Conservation (phyloP, 1,140 invertebrate species). For the Lasaia peninsularis region DNA sequence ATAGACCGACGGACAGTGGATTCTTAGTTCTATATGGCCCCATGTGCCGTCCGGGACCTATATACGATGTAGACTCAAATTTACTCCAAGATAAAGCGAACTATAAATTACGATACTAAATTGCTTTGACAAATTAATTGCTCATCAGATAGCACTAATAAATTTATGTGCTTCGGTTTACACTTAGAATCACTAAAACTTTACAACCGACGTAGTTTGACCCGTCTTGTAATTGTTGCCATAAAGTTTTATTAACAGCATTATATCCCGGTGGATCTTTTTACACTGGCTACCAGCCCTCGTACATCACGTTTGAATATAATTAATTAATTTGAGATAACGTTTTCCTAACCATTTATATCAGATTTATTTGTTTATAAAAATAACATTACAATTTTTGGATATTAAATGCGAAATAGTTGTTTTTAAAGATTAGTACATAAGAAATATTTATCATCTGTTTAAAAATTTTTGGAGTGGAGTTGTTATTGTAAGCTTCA, state of each 20-base stretch:
- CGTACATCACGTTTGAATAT: conserved; percentile 11
- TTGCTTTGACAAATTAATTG: conserved; percentile 33
- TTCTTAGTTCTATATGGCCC: no score
- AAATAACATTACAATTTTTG: no score
- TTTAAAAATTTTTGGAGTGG: no score
- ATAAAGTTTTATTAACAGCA: background rate
- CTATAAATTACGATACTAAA: conserved; percentile 18
- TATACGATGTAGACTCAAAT: background rate
- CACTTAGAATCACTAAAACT: conserved; percentile 9
- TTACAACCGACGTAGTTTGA: conserved; percentile 8
- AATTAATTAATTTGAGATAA: conserved; percentile 20
- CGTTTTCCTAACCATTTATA: background rate
- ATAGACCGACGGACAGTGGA: no score
- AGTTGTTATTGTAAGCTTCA: no score
- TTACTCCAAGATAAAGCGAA: conserved; percentile 1
- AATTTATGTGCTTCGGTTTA: conserved; percentile 27
- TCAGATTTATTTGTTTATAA: no score
- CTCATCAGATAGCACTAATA: conserved; percentile 29
- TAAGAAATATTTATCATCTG: no score
- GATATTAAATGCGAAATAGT: no score
- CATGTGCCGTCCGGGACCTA: no score
- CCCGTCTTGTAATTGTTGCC: background rate
- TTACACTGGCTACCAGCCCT: conserved; percentile 9
- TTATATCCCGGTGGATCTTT: background rate
- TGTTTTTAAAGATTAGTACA: no score